These are phyloP conservation scores for Amphipoea oculea DNA, from an alignment of 2,888 invertebrate genomes.

Conservation along the genomic window DNA sequence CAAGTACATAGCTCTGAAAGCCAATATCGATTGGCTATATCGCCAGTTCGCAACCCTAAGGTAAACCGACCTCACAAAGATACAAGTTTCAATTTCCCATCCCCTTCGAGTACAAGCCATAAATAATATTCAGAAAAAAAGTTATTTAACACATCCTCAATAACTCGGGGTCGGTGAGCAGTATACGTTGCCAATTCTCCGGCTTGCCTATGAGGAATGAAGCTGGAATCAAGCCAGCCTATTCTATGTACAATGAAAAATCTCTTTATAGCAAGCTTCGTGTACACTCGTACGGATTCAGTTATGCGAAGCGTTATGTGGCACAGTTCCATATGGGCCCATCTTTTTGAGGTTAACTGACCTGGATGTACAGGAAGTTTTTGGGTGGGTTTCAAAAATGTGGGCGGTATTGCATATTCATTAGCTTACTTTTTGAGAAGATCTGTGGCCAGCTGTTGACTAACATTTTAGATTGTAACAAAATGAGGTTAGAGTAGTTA, in stretches of 20 bases:
- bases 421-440: background rate
- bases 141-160: constrained; percentile 70
- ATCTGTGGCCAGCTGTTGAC: background rate
- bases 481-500: background rate
- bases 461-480: background rate
- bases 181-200: constrained; percentile 71
- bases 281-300: constrained; percentile 70
- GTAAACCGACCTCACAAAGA: constrained; percentile 44
- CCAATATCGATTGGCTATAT: constrained; percentile 30
- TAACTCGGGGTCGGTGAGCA: constrained; percentile 59
- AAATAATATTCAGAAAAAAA: constrained; percentile 60
- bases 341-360: constrained; percentile 46
- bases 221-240: constrained; percentile 79
- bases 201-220: constrained; percentile 73
- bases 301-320: constrained; percentile 54
- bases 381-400: constrained; percentile 19
- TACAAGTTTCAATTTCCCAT: constrained; percentile 58
- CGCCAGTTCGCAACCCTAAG: constrained; percentile 11
- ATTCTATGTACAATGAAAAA: constrained; percentile 76
- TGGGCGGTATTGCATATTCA: background rate
- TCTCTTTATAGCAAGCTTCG: constrained; percentile 68
- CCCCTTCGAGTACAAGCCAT: constrained; percentile 22
- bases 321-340: constrained; percentile 45
- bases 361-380: constrained; percentile 20
- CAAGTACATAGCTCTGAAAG: background rate